Base-by-base conservation (phyloP, 1,140 invertebrate genomes). In the Pinna nobilis region DNA sequence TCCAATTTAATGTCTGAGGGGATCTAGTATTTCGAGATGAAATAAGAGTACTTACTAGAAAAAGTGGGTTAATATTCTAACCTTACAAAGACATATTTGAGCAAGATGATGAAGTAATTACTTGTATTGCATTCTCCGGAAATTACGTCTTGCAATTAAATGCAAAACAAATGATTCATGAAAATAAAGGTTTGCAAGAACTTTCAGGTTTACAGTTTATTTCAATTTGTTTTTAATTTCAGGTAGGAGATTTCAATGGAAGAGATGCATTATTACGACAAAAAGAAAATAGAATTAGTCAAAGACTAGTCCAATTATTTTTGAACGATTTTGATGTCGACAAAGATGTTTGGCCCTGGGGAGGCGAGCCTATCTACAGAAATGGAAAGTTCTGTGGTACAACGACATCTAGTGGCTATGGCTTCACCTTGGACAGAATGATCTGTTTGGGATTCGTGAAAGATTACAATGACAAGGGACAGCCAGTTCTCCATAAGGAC, bases 361-460 rank as follows among this genome's bases (percentile, higher is more conserved):
- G 97, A 63, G 94, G 94, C 2, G 98, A 99, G 86, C 96, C 97
- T 0, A 98, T 99, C 82, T 99, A 95, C 86, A 89, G 90, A n/a
- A 88, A 91, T 73, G 96, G 95, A 25, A 93, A 94, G 84, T 95
- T 95, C 88, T 95, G 94, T 80, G 98, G 98, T 0, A 93, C 94
- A 83, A 97, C 96, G 3, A 99, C 97, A 0, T 98, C 97, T 7
- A 97, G 96, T 20, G 95, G 95, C 51, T 99, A 98, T 89, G 97
- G 97, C 9, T 99, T 94, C 86, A 98, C 96, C 0, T 94, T 99
- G 77, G 95, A 86, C 23, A 73, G 71, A 50, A 83, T 86, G 95
- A 94, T 99, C 9, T 98, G 97, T 84, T 92, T 98, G 20, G 98
- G 96, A 53, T 99, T 97, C 87, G 92, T 99, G 70, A 92, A 96